Evolutionary conservation across 2,888 invertebrate species (phyloP), one percentile per base, ranked within the genome.

Genomic region (Phrixothrix hirtus): DNA sequence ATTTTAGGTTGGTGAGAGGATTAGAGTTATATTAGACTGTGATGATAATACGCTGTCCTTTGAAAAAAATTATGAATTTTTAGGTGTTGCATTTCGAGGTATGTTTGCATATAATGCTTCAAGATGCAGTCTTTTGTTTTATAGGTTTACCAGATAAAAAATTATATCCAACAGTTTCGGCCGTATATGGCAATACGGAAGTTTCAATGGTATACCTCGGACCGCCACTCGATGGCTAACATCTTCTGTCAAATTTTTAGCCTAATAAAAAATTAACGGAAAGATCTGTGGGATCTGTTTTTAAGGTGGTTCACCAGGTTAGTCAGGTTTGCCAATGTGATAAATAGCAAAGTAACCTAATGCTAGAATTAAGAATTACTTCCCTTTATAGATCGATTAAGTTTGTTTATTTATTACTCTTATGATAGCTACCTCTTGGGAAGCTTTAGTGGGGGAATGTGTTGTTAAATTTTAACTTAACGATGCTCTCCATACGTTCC

Each of bases 121-220:
- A n/a, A n/a, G n/a, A n/a, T n/a, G n/a, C n/a, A n/a, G n/a, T n/a
- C n/a, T n/a, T n/a, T n/a, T n/a, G 4, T 21, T 13, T 37, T 25
- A 30, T 17, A 92, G 92, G 93, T 65, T 83, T 97, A 74, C 96
- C 97, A 46, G 90, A 91, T 71, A 94, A 92, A 73, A 89, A 87
- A 75, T 81, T 98, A 43, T 99, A 89, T 76, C 97, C 98, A 54
- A 92, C 97, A 54, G 92, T 97, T 42, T 96, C 97, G 37, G 97
- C 97, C 53, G 98, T 99, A 7, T 99, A 98, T 79, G 98, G 98
- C 54, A 98, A 99, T 75, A 98, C 97, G 36, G 97, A 99, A 83
- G 95, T 99, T 29, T 95, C 97, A 26, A 97, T 99, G 96, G 94
- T 97, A 31, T 99, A 99, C 77, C 80, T 96, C 67, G 98, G 98